Evolutionary conservation across 2,888 invertebrate species (phyloP), one percentile per base, ranked within the genome.

Genomic region (Digitonthophagus gazella): DNA sequence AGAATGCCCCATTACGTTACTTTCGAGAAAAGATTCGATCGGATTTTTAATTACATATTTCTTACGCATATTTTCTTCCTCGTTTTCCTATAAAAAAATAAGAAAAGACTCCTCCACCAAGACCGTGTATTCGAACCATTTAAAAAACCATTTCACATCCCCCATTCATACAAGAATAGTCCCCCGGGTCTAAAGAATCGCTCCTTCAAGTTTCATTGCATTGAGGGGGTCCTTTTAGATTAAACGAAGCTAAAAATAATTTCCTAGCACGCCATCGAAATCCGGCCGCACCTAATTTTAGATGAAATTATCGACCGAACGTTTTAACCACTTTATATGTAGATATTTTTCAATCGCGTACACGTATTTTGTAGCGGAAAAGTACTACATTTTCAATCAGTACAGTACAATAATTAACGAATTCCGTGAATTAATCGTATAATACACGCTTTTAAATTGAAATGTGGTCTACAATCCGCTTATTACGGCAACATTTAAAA

Each of bases 151-250:
- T 61, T 61, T 61, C 61, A 61, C 61, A 20, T 19, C 61, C 61
- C 58, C 61, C 61, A 61, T 61, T 61, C 61, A 61, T 61, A 61
- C 61, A 61, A 61, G 61, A 61, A 61, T 61, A 61, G 61, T 61
- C 19, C 18, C 18, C 19, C 61, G 61, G 61, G 18, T 20, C 61
- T 20, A 44, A 61, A 61, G 61, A 61, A 61, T 61, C 20, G 61
- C 61, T 61, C 61, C 61, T 61, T 61, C 61, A 61, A 20, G 61
- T 61, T 61, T 61, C 61, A 61, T 61, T 61, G 20, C 61, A 61
- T 61, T 61, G 61, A 61, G 20, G 20, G 61, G 18, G 18, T 19
- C 61, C 18, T 20, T 61, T 19, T 20, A 61, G 19, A 19, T 61
- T 61, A 61, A 61, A 14, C 20, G 61, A 61, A 61, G 61, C 20